These are phyloP conservation scores for Enteromius viviparus DNA, from an alignment of 2,797 vertebrate species.

Conservation along the genomic window DNA sequence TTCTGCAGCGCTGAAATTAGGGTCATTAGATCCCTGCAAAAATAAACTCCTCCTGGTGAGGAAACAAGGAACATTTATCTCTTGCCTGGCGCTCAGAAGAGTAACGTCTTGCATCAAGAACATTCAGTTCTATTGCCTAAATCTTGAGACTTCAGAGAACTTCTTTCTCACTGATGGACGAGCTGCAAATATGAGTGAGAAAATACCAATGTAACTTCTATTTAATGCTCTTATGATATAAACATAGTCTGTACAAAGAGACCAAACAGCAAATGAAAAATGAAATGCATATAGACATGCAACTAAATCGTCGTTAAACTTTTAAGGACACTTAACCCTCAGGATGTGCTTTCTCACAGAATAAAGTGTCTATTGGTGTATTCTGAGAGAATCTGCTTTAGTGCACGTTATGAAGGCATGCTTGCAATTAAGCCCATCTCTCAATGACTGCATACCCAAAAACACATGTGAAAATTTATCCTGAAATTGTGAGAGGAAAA, in stretches of 20 bases:
- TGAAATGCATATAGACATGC: neutral
- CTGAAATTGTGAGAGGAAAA: conserved; percentile 28
- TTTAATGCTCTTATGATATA: neutral
- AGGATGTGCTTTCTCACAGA: neutral
- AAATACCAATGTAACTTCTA: neutral
- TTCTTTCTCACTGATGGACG: neutral
- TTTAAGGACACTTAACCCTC: neutral
- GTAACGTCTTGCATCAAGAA: conserved; percentile 50
- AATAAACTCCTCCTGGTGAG: conserved; percentile 69
- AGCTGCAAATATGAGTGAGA: neutral
- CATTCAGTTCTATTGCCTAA: conserved; percentile 46
- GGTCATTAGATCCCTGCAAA: conserved; percentile 68
- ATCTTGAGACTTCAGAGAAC: conserved; percentile 29
- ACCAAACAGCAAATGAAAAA: neutral
- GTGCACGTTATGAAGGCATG: conserved; percentile 15
- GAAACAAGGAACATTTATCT: conserved; percentile 63
- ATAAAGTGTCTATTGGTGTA: neutral
- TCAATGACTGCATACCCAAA: conserved; percentile 20
- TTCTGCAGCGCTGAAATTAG: conserved; percentile 67
- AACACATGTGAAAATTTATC: conserved; percentile 33
- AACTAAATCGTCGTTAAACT: neutral
- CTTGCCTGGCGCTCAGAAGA: conserved; percentile 33
- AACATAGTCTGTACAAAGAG: neutral
- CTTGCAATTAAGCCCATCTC: conserved; percentile 30
- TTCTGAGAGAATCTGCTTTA: conserved; percentile 6